Base-by-base conservation (phyloP, 2,797 vertebrate genomes). In the Poecilia picta region DNA sequence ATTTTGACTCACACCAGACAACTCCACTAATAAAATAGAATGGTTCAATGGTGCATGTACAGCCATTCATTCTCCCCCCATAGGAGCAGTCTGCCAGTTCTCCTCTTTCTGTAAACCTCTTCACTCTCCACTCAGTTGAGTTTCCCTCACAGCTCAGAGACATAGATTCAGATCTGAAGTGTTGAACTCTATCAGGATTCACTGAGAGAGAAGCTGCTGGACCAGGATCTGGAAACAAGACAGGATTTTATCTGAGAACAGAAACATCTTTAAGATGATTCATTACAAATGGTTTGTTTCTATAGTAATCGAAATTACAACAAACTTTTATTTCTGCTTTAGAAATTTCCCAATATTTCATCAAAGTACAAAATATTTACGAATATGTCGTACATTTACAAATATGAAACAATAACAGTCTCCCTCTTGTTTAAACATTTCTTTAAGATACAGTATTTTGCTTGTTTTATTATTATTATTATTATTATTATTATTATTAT, bases 121-220 rank as follows among this genome's bases (percentile, higher is more conserved):
- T 57, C 25, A 74, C 53, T 59, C 15, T 57, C 72, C 72, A 74
- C 12, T 28, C 36, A 41, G 51, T 0, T 57, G 73, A 74, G 51
- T 74, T 74, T 55, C 51, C 73, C 16, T 13, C 31, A 73, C 72
- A 73, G 72, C 16, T 74, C 74, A 66, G 74, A 33, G 57, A 76
- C n/a, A 76, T 43, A 33, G 28, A 64, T 1, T 47, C 41, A 43
- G 25, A 75, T 10, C 10, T 75, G 75, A 76, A 76, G 59, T 76
- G 75, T 68, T 76, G 75, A 20, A 66, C 59, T 25, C 31, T 76
- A 31, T 66, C 75, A 76, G 75, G 75, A 76, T 20, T 76, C 20
- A 76, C 74, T 36, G 18, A 33, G 57, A 76, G 74, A 76, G 74
- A 76, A 5, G 16, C 74, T 76, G 74, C 51, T 66, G 74, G 28